Percentiles rank a stretch among this genome's conserved stretches.
Conservation (phyloP, 92 coral and sea anemone genomes). For the Porites cylindrica region DNA sequence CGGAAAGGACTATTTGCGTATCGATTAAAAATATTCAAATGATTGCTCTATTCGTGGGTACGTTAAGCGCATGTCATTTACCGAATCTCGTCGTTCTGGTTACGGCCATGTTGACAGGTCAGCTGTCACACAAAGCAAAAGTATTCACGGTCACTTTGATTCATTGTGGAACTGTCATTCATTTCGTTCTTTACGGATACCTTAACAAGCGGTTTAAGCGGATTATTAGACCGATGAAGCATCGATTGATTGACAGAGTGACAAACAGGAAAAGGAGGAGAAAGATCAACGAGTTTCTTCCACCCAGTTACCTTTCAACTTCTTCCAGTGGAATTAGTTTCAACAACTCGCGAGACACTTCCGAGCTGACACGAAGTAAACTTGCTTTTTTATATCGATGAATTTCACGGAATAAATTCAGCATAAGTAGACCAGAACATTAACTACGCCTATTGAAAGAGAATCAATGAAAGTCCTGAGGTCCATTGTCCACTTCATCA, state of each 20-base stretch:
- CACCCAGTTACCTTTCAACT: conserved; percentile 5
- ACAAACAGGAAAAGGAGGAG: conserved; percentile 36
- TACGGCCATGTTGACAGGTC: conserved; percentile 73
- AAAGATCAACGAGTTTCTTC: conserved; percentile 17
- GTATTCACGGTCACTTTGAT: conserved; percentile 50
- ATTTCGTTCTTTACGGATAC: conserved; percentile 77
- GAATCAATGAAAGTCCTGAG: too few relatives aligned
- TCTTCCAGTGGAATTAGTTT: conserved; percentile 1
- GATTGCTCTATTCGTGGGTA: conserved; percentile 54
- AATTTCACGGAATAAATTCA: background rate
- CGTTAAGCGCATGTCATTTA: conserved; percentile 68
- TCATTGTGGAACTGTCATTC: conserved; percentile 60
- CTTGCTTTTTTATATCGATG: conserved; percentile 31
- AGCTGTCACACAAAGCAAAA: conserved; percentile 51
- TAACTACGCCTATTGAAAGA: background rate
- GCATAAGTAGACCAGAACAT: too few relatives aligned
- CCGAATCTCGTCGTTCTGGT: conserved; percentile 49
- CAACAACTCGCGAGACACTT: conserved; percentile 1
- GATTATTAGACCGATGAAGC: conserved; percentile 57
- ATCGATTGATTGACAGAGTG: conserved; percentile 41
- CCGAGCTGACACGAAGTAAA: conserved; percentile 71
- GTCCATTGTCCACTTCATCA: too few relatives aligned
- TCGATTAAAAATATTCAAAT: conserved; percentile 79
- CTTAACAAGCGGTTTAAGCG: conserved; percentile 73
- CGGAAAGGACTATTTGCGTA: conserved; percentile 71